phyloP scores from a whole-genome alignment of 2,888 invertebrate genomes.

The Drosophila hamatofila region DNA sequence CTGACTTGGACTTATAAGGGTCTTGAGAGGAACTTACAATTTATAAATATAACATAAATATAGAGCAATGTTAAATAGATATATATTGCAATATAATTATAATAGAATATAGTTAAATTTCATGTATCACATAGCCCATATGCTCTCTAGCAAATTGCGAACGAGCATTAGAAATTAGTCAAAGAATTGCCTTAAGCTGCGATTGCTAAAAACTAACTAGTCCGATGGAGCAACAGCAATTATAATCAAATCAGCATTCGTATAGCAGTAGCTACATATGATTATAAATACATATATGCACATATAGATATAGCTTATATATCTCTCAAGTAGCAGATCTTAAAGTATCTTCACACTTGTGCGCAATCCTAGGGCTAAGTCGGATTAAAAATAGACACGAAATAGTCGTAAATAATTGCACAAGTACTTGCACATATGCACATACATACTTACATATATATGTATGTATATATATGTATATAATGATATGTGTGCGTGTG shows the following conservation, averaged over 20 bases:
- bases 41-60: not conserved
- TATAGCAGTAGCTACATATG: not conserved
- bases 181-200: not conserved
- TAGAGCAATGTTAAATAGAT: not conserved
- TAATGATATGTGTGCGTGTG: not conserved
- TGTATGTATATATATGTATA: not conserved
- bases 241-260: conserved; percentile 1
- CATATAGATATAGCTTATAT: not conserved
- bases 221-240: not conserved
- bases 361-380: conserved; percentile 18
- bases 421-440: conserved; percentile 17
- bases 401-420: conserved; percentile 24
- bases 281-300: not conserved
- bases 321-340: conserved; percentile 7
- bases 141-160: not conserved
- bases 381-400: conserved; percentile 33
- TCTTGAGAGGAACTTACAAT: not conserved
- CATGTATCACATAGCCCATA: not conserved
- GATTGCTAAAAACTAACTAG: not conserved
- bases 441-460: not conserved
- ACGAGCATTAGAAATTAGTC: not conserved
- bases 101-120: not conserved
- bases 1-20: too few species aligned
- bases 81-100: not conserved
- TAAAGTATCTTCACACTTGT: conserved; percentile 27